phyloP scores from a whole-genome alignment of 2,888 invertebrate genomes.

The Drosophila histrio region DNA sequence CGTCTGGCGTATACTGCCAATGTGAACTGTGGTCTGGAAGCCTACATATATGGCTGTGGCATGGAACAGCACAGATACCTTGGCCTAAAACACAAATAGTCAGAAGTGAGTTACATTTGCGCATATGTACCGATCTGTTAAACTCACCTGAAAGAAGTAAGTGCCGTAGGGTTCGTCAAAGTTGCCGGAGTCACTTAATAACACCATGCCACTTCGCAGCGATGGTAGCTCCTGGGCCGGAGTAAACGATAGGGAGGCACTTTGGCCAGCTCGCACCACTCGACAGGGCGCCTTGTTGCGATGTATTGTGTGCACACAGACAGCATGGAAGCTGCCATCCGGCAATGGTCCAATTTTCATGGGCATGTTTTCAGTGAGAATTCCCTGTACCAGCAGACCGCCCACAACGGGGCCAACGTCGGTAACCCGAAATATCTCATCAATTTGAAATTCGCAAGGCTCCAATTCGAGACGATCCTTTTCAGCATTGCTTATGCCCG shows the following conservation, averaged over 20 bases:
- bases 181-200: slow-evolving; percentile 85
- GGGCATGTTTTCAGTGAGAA: slow-evolving; percentile 92
- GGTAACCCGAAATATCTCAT: slow-evolving; percentile 95
- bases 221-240: slow-evolving; percentile 85
- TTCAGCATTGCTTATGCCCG: slow-evolving; percentile 87
- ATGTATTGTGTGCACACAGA: slow-evolving; percentile 92
- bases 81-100: slow-evolving; percentile 87
- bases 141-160: slow-evolving; percentile 86
- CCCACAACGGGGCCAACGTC: slow-evolving; percentile 94
- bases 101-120: neutral
- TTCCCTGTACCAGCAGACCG: slow-evolving; percentile 93
- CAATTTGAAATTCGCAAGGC: slow-evolving; percentile 94
- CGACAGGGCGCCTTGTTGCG: slow-evolving; percentile 96
- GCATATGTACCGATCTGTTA: neutral
- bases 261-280: slow-evolving; percentile 94
- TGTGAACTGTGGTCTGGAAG: slow-evolving; percentile 96
- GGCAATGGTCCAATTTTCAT: slow-evolving; percentile 91
- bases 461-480: slow-evolving; percentile 90
- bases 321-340: slow-evolving; percentile 91
- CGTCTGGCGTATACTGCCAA: slow-evolving; percentile 97
- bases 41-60: slow-evolving; percentile 92
- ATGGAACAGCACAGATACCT: slow-evolving; percentile 94
- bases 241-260: slow-evolving; percentile 90
- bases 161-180: slow-evolving; percentile 86
- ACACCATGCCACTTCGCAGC: slow-evolving; percentile 93